Base-by-base conservation (phyloP, 2,888 invertebrate genomes). In the Antheraea assamensis region DNA sequence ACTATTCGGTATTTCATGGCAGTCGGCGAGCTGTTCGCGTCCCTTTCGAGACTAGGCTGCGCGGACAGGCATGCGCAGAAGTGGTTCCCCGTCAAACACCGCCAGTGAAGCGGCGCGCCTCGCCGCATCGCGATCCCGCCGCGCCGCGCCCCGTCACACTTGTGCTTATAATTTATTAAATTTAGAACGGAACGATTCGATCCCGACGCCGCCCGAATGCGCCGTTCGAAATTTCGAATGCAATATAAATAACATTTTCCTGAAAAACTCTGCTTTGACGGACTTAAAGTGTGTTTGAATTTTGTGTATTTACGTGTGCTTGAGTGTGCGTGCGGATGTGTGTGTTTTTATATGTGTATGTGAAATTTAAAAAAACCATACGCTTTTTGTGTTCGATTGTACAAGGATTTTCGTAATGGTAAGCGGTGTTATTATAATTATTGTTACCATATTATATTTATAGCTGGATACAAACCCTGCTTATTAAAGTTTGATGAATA, bases 51-150 rank as follows among this genome's bases (percentile, higher is more conserved):
- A 80, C 82, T 84, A 88, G 86, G 86, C 84, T 92, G 93, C 92
- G 92, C 92, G 92, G 86, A 82, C 84, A 88, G 81, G 83, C 91
- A 91, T 94, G 93, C 93, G 93, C 93, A 93, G 87, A 86, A 77
- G 75, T 72, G 61, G 61, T 78, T 77, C 82, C 82, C 83, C 83
- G 83, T 88, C 90, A 90, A 88, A 89, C 82, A 85, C 88, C 87
- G 85, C 84, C 91, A 92, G 93, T 89, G 83, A 76, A 83, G 85
- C 89, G 89, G 85, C 83, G 86, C 84, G 88, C 85, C 85, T 87
- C 87, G 90, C 86, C 90, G 92, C 87, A 88, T 83, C 85, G 85
- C 79, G 82, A 79, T 81, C 76, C 80, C 88, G 83, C 91, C 91
- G 90, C 90, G 85, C 88, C 87, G 77, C 74, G 71, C 58, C 42